These are phyloP conservation scores for Plagiodera versicolora DNA, from an alignment of 2,888 invertebrate genomes.

Conservation along the genomic window DNA sequence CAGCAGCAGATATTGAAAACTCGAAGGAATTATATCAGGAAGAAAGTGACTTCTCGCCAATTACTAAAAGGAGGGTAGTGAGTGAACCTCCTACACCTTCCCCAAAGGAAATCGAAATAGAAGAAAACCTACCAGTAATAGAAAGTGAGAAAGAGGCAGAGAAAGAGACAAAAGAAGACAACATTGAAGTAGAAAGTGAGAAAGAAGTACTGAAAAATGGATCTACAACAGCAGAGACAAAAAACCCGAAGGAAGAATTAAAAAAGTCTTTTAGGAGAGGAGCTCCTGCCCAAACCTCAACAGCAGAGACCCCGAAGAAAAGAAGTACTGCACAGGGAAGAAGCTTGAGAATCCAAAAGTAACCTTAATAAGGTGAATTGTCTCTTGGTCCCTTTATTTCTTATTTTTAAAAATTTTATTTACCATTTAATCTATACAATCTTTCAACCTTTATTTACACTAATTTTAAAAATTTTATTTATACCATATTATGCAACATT, in stretches of 20 bases:
- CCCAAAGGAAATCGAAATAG: constrained; percentile 4
- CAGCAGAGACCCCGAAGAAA: background rate
- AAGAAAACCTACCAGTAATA: constrained; percentile 1
- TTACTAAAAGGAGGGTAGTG: background rate
- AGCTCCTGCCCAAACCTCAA: background rate
- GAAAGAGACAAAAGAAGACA: background rate
- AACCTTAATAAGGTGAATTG: constrained; percentile 1
- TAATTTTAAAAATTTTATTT: background rate
- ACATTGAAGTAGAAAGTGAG: too few species aligned
- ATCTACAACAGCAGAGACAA: background rate
- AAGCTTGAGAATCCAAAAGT: constrained; percentile 2
- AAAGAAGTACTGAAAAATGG: constrained; percentile 3
- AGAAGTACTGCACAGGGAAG: background rate
- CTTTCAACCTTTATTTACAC: background rate
- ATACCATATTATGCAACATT: too few species aligned
- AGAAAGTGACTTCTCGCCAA: constrained; percentile 1
- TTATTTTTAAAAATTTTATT: background rate
- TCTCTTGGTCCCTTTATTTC: background rate
- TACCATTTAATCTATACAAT: background rate
- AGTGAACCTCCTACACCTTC: constrained; percentile 6
- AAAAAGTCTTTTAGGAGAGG: background rate
- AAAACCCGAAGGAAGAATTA: background rate
- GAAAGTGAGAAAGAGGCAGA: background rate
- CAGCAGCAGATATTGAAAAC: background rate
- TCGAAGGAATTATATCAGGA: background rate